Evolutionary conservation across 2,888 invertebrate genomes (phyloP).

Genomic region (Ptychoptera contaminata): DNA sequence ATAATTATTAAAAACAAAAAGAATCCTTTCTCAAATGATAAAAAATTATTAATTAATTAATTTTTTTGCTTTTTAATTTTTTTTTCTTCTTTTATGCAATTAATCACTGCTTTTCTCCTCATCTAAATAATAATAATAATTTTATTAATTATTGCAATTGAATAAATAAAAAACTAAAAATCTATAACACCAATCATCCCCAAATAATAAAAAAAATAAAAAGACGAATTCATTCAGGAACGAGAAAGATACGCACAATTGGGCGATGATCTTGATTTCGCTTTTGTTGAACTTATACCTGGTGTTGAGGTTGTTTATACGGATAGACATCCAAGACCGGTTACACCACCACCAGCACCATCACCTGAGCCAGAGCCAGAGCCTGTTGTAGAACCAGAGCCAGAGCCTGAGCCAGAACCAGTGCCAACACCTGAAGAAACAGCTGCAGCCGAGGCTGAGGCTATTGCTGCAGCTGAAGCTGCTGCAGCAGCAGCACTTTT

Average conservation of each 20-base stretch:
- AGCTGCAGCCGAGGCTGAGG: slow-evolving; percentile 16
- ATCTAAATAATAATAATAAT: not conserved
- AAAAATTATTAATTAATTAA: not conserved
- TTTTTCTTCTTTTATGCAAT: not conserved
- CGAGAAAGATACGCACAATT: slow-evolving; percentile 88
- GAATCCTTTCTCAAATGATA: not conserved
- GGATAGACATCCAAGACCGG: slow-evolving; percentile 30
- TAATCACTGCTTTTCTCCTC: slow-evolving; percentile 2
- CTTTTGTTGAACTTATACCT: slow-evolving; percentile 69
- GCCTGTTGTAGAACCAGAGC: slow-evolving; percentile 15
- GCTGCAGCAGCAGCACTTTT: not conserved
- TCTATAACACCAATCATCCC: too few relatives aligned
- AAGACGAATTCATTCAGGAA: slow-evolving; percentile 74
- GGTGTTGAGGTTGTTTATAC: slow-evolving; percentile 36
- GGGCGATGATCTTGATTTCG: slow-evolving; percentile 84
- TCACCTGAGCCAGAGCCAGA: slow-evolving; percentile 26
- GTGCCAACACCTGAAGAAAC: slow-evolving; percentile 18
- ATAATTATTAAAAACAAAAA: too few relatives aligned
- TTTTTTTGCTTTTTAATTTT: slow-evolving; percentile 4
- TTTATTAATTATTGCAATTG: not conserved
- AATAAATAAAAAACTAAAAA: too few relatives aligned
- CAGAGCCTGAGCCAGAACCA: slow-evolving; percentile 10
- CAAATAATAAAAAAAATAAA: slow-evolving; percentile 15
- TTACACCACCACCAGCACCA: slow-evolving; percentile 22
- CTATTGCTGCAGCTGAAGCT: not conserved